Evolutionary conservation across 1,140 invertebrate genomes (phyloP).

Genomic region (Carposina sasakii): DNA sequence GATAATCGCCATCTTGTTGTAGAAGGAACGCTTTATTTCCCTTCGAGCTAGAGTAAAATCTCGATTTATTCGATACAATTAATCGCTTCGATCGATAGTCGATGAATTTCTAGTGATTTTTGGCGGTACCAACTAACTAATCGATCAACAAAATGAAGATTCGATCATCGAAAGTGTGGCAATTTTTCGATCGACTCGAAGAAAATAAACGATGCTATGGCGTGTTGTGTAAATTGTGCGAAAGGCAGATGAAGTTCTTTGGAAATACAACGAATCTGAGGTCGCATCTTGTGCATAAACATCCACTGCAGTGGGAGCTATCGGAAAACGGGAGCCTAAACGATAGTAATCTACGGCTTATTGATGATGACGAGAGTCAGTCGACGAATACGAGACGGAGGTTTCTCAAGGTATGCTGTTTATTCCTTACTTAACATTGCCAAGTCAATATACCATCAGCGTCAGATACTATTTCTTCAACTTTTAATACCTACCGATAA

Average conservation of each 20-base stretch:
- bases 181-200: conserved; percentile 61
- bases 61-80: too few relatives aligned
- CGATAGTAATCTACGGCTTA: background rate
- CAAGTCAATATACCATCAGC: too few relatives aligned
- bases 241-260: conserved; percentile 60
- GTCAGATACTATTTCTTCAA: background rate
- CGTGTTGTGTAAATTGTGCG: conserved; percentile 65
- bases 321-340: conserved; percentile 31
- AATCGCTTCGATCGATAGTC: too few relatives aligned
- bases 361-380: conserved; percentile 38
- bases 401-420: too few relatives aligned
- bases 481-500: background rate
- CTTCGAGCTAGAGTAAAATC: too few relatives aligned
- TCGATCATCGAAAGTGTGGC: conserved; percentile 59
- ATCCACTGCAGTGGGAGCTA: conserved; percentile 64
- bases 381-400: too few relatives aligned
- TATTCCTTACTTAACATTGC: too few relatives aligned
- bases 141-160: conserved; percentile 47
- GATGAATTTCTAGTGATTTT: too few relatives aligned
- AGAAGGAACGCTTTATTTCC: too few relatives aligned
- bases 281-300: conserved; percentile 55
- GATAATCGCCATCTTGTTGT: too few relatives aligned
- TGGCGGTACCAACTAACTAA: too few relatives aligned
- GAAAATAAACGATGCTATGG: conserved; percentile 51
- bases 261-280: conserved; percentile 63